Evolutionary conservation across 23 tunicate genomes (phyloP).

Genomic region (Diplosoma virens): DNA sequence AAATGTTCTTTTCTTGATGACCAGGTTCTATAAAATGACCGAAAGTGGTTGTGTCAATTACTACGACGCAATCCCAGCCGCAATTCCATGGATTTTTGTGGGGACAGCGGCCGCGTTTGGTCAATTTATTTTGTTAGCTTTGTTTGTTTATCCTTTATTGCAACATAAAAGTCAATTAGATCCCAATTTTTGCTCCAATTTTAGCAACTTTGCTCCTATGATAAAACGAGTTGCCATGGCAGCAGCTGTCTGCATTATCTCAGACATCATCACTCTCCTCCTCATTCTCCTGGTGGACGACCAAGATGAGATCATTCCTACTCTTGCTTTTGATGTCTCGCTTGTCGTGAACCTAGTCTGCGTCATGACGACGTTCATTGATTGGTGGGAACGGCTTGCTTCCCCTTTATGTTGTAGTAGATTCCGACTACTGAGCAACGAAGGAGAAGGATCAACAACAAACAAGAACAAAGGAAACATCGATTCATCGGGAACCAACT

Average conservation of each 20-base stretch:
- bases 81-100: conserved; percentile 41
- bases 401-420: conserved; percentile 12
- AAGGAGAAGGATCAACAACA: too few species aligned
- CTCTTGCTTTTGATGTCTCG: conserved; percentile 30
- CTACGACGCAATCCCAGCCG: background rate
- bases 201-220: conserved; percentile 10
- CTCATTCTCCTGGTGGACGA: conserved; percentile 39
- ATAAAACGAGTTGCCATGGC: conserved; percentile 35
- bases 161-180: background rate
- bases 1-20: conserved; percentile 28
- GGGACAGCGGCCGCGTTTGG: conserved; percentile 16
- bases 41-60: conserved; percentile 12
- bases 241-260: conserved; percentile 22
- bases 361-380: conserved; percentile 37
- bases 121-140: conserved; percentile 20
- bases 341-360: conserved; percentile 29
- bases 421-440: too few species aligned
- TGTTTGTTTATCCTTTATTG: conserved; percentile 42
- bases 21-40: conserved; percentile 33
- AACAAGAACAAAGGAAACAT: too few species aligned
- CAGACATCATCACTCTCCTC: conserved; percentile 18
- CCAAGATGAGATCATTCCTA: conserved; percentile 31
- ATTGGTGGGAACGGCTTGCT: conserved; percentile 26
- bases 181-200: background rate
- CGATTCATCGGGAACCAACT: too few species aligned